Base-by-base conservation (phyloP, 92 coral and sea anemone species). In the Phenganax subtilis region DNA sequence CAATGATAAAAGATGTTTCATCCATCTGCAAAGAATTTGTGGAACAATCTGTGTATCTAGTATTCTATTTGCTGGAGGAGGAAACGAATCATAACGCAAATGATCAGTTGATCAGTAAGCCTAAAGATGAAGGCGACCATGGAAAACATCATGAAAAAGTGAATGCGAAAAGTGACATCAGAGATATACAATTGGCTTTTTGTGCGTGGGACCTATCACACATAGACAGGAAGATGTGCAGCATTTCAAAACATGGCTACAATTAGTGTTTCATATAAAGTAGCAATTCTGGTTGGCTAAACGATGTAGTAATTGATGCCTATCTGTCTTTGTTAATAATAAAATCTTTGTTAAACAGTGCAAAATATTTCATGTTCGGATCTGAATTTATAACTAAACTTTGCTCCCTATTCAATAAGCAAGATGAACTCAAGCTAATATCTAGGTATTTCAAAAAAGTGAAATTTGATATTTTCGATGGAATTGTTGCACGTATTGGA, bases 261-360 rank as follows among this genome's bases (percentile, higher is more conserved):
- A 20, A 20, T 20, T n/a, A n/a, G n/a, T n/a, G n/a, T n/a, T n/a
- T 72, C 81, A 12, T 83, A 83, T 72, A 11, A 6, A 44, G 70
- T 3, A 66, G 71, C 9, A 57, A 82, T 14, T 70, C 85, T 9
- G 85, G 85, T 16, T 75, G 77, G 77, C 81, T 83, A 6, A 73
- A 73, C 15, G 81, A 83, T 12, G 11, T 28, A 69, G 73, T 83
- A 37, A 57, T 83, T n/a, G 37, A 72, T 69, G 86, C 81, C 14
- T 83, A 83, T 51, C 60, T 83, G 30, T 58, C 63, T 37, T 44
- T 83, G 6, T 72, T 74, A 0, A 55, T 59, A 16, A 53, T 58
- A 15, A 51, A 66, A 73, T 9, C 54, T 6, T n/a, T 0, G 7
- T 12, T 14, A 4, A 55, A 67, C 17, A 73, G 52, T 29, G 57